phyloP scores from a whole-genome alignment of 2,888 invertebrate species.

The Diarsia rubi region DNA sequence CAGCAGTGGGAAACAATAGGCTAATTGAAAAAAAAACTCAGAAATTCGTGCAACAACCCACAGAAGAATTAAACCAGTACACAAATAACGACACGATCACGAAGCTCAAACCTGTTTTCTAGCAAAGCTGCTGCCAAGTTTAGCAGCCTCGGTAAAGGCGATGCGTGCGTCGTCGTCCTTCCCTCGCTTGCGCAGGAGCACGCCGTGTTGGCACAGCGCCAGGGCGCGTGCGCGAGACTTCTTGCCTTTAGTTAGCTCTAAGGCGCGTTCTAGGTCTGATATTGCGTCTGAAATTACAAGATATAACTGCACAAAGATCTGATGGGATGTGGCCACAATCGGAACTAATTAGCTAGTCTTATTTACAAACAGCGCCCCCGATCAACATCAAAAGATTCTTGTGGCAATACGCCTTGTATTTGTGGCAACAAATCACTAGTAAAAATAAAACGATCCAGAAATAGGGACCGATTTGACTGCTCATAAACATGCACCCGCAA shows the following conservation, averaged over 20 bases:
- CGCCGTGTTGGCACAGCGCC: conserved; percentile 96
- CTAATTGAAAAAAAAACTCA: too few species aligned
- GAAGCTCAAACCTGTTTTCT: conserved; percentile 92
- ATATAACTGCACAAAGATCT: not conserved
- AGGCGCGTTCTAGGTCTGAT: conserved; percentile 93
- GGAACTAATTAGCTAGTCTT: not conserved
- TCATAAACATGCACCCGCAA: too few species aligned
- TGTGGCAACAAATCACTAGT: too few species aligned
- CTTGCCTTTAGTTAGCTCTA: conserved; percentile 92
- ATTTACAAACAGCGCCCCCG: not conserved
- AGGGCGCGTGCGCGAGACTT: conserved; percentile 93
- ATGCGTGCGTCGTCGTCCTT: conserved; percentile 93
- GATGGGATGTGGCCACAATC: not conserved
- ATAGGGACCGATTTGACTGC: too few species aligned
- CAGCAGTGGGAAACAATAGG: too few species aligned
- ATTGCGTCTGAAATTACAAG: conserved; percentile 92
- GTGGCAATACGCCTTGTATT: not conserved
- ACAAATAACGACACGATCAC: conserved; percentile 2
- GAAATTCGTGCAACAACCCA: not conserved
- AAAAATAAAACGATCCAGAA: too few species aligned
- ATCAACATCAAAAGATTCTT: not conserved
- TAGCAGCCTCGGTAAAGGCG: conserved; percentile 95
- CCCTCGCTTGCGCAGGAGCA: conserved; percentile 93
- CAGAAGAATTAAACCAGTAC: not conserved
- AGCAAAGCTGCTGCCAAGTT: conserved; percentile 96